These are phyloP conservation scores for Tenrec ecaudatus DNA, from an alignment of 2,113 vertebrate genomes.

Conservation along the genomic window DNA sequence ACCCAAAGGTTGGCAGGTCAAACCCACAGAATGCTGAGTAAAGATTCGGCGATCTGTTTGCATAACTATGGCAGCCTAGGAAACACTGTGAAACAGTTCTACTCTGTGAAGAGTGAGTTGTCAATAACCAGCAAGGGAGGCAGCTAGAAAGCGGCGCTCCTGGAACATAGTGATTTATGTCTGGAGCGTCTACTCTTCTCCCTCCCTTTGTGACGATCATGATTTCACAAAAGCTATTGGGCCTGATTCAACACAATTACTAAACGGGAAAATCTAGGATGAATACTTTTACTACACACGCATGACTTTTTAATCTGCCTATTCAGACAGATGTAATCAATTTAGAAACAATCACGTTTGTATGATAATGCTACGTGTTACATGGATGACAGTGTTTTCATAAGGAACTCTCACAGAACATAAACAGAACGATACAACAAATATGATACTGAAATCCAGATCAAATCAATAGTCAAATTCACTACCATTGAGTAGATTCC, in stretches of 20 bases:
- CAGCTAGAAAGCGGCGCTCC: neutral
- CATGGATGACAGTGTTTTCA: slow-evolving; percentile 10
- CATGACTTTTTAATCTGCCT: neutral
- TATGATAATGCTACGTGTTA: neutral
- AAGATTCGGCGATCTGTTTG: neutral
- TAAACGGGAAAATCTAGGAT: slow-evolving; percentile 18
- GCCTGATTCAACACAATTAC: neutral
- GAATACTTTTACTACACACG: neutral
- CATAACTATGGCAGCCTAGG: neutral
- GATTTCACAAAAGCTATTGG: slow-evolving; percentile 13
- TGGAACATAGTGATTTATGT: neutral
- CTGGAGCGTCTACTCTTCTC: slow-evolving; percentile 1
- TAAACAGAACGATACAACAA: neutral
- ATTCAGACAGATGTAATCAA: neutral
- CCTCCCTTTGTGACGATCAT: neutral
- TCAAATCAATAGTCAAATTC: too few relatives aligned
- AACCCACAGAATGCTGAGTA: neutral
- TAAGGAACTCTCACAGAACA: neutral
- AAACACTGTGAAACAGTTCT: neutral
- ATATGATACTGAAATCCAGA: neutral
- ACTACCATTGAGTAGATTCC: too few relatives aligned
- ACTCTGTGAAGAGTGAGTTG: neutral
- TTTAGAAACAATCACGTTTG: neutral
- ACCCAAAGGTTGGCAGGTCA: neutral
- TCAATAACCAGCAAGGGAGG: neutral